Conservation (phyloP, 1,140 invertebrate genomes). For the Heliconius eleuchia region DNA sequence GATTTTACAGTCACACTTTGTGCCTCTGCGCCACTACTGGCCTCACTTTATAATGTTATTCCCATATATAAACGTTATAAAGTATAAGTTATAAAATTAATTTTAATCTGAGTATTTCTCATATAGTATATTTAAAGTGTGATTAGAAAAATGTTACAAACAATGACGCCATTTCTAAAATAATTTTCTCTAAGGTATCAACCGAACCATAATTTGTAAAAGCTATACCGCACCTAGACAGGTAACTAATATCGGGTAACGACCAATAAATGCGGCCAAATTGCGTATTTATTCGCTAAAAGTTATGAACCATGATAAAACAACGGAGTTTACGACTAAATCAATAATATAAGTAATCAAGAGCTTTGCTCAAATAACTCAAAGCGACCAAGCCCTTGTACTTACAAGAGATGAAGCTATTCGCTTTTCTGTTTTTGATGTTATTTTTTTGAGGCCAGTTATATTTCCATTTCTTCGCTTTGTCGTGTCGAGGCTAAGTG, state of each 20-base stretch:
- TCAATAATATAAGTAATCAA: constrained; percentile 53
- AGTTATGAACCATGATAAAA: constrained; percentile 62
- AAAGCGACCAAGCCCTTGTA: background rate
- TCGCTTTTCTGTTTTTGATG: background rate
- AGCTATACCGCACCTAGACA: constrained; percentile 28
- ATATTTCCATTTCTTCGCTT: too few species aligned
- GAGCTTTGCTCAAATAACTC: constrained; percentile 30
- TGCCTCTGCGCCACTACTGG: too few species aligned
- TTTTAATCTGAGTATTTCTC: too few species aligned
- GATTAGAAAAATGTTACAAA: background rate
- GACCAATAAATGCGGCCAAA: constrained; percentile 48
- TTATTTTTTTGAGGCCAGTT: background rate
- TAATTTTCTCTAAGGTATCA: background rate
- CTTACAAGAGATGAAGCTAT: background rate
- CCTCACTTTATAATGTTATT: too few species aligned
- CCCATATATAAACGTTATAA: too few species aligned
- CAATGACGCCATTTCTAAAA: background rate
- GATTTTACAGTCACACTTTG: too few species aligned
- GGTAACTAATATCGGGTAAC: constrained; percentile 38
- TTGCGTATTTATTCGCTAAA: constrained; percentile 51
- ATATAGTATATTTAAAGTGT: too few species aligned
- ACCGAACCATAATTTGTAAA: constrained; percentile 28
- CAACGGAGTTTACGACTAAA: constrained; percentile 52
- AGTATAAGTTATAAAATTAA: too few species aligned
- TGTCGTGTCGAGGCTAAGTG: too few species aligned